These are phyloP conservation scores for Fregata magnificens DNA, from an alignment of 2,113 vertebrate genomes.

Conservation along the genomic window DNA sequence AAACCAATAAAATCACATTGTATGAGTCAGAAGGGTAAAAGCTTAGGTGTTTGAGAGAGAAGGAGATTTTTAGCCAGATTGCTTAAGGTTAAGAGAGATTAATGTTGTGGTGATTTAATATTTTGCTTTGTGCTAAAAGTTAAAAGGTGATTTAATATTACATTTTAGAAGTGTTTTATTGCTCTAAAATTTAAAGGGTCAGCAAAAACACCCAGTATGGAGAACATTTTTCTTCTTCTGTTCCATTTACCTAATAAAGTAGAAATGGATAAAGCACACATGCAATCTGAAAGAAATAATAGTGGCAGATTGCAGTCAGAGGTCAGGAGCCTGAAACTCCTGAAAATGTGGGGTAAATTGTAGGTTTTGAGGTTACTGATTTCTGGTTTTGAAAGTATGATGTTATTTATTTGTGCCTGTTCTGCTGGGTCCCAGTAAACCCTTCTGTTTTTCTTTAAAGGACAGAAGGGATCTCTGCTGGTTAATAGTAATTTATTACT, in stretches of 20 bases:
- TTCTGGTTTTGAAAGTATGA: neutral
- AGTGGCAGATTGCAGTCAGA: neutral
- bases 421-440: neutral
- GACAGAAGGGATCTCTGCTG: neutral
- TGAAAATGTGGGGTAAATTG: neutral
- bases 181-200: neutral
- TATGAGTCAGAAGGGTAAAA: neutral
- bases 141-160: neutral
- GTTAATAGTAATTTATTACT: neutral
- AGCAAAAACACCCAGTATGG: neutral
- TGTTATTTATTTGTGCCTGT: neutral
- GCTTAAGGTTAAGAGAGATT: neutral
- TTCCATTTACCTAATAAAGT: neutral
- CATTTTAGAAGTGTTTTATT: neutral
- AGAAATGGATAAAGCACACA: neutral
- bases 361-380: neutral
- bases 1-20: neutral
- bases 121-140: neutral
- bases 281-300: neutral
- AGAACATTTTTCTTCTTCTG: neutral
- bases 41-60: neutral
- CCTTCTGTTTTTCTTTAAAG: neutral
- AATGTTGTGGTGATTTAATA: neutral
- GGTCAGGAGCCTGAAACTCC: neutral
- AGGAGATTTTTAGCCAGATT: neutral